A percentile compares a stretch with the other conserved stretches of the same genome.
Evolutionary conservation across 92 coral and sea anemone species (phyloP).

Genomic region (Phenganax marumi): DNA sequence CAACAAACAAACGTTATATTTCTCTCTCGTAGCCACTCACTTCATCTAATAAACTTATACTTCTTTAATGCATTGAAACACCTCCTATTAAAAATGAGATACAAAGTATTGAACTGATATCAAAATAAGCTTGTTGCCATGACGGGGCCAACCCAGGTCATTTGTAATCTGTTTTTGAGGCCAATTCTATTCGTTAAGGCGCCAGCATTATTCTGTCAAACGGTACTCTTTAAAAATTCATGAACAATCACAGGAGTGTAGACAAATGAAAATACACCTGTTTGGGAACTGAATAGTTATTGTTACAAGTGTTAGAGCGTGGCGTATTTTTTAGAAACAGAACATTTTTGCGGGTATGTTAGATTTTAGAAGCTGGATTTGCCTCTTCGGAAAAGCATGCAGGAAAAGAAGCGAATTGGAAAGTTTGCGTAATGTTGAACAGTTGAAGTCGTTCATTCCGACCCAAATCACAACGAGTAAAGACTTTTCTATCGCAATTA

Average conservation of each 20-base stretch:
- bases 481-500: no score
- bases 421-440: no score
- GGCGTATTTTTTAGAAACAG: no score
- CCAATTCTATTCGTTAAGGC: neutral
- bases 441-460: no score
- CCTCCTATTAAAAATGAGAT: neutral
- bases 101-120: neutral
- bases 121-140: neutral
- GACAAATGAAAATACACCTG: slow-evolving; percentile 24
- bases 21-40: neutral
- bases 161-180: neutral
- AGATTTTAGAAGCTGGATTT: no score
- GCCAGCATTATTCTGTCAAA: neutral
- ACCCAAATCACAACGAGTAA: no score
- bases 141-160: neutral
- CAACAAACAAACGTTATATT: neutral
- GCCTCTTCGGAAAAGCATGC: no score
- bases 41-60: neutral
- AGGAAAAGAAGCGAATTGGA: no score
- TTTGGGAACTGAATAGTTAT: neutral
- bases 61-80: neutral
- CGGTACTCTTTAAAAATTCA: slow-evolving; percentile 27
- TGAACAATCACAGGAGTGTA: neutral
- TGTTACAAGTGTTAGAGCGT: neutral
- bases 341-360: no score